Percentiles rank a stretch among this genome's conserved stretches.
Evolutionary conservation across 64 coral and sea anemone species (phyloP).

Genomic region (Hydrozoanthus tunicans): DNA sequence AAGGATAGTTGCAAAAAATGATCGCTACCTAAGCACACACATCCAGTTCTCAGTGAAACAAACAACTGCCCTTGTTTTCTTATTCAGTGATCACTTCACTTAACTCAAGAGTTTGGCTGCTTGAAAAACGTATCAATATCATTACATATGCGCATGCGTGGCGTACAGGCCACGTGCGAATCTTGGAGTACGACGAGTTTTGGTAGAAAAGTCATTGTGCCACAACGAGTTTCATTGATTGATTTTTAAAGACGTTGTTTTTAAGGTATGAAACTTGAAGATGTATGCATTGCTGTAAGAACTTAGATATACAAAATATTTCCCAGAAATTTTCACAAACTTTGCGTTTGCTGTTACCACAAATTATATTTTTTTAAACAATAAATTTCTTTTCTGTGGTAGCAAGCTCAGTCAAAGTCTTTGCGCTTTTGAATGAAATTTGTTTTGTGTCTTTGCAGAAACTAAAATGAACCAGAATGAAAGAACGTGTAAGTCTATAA

Average conservation of each 20-base stretch:
- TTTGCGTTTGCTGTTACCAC: slow-evolving; percentile 5
- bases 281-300: slow-evolving; percentile 19
- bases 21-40: no score
- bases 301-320: slow-evolving; percentile 29
- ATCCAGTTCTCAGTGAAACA: no score
- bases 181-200: slow-evolving; percentile 47
- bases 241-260: slow-evolving; percentile 16
- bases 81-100: no score
- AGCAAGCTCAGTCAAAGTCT: slow-evolving; percentile 19
- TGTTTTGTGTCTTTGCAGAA: slow-evolving; percentile 18
- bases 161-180: slow-evolving; percentile 23
- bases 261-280: slow-evolving; percentile 38
- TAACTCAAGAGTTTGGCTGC: no score
- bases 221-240: not conserved
- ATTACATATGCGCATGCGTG: not conserved
- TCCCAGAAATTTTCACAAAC: slow-evolving; percentile 33
- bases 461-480: not conserved
- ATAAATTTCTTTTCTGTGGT: slow-evolving; percentile 31
- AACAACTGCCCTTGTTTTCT: no score
- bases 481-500: not conserved
- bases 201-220: slow-evolving; percentile 9
- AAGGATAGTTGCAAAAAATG: no score
- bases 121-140: no score
- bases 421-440: slow-evolving; percentile 1
- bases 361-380: slow-evolving; percentile 1